These are phyloP conservation scores for Orthosia gracilis DNA, from an alignment of 2,888 invertebrate genomes.

Conservation along the genomic window DNA sequence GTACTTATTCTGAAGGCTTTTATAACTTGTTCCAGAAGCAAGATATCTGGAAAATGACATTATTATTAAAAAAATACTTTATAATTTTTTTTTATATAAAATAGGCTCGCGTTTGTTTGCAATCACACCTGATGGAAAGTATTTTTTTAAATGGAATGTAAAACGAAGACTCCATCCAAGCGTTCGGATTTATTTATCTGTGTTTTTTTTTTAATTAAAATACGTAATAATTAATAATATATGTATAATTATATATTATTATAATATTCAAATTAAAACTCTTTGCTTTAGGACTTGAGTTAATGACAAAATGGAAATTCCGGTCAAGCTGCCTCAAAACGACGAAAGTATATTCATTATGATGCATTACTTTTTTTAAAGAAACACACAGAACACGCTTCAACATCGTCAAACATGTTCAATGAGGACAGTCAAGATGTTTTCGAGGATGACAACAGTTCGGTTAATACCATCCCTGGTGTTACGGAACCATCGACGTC, in stretches of 20 bases:
- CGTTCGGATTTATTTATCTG: slow-evolving; percentile 47
- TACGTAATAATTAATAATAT: slow-evolving; percentile 42
- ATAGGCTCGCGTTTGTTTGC: slow-evolving; percentile 35
- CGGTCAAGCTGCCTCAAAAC: slow-evolving; percentile 60
- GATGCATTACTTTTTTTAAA: slow-evolving; percentile 62
- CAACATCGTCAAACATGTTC: slow-evolving; percentile 65
- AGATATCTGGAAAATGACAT: slow-evolving; percentile 54
- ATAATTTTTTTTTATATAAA: slow-evolving; percentile 42
- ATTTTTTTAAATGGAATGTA: slow-evolving; percentile 32
- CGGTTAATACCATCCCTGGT: slow-evolving; percentile 58
- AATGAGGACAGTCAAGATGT: slow-evolving; percentile 65
- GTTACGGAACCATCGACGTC: slow-evolving; percentile 61
- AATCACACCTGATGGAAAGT: slow-evolving; percentile 48
- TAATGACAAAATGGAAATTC: slow-evolving; percentile 60
- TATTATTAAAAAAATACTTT: slow-evolving; percentile 42
- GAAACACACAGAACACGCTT: slow-evolving; percentile 62
- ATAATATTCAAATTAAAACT: slow-evolving; percentile 32
- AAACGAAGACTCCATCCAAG: slow-evolving; percentile 33
- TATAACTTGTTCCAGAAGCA: slow-evolving; percentile 53
- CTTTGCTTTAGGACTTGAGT: slow-evolving; percentile 49
- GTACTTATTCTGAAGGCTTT: slow-evolving; percentile 57
- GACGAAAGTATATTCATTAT: slow-evolving; percentile 63
- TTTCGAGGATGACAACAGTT: slow-evolving; percentile 63
- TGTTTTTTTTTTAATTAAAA: slow-evolving; percentile 46
- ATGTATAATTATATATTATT: slow-evolving; percentile 22